Conservation (phyloP, 2,113 vertebrate species). For the Herpailurus yagouaroundi region DNA sequence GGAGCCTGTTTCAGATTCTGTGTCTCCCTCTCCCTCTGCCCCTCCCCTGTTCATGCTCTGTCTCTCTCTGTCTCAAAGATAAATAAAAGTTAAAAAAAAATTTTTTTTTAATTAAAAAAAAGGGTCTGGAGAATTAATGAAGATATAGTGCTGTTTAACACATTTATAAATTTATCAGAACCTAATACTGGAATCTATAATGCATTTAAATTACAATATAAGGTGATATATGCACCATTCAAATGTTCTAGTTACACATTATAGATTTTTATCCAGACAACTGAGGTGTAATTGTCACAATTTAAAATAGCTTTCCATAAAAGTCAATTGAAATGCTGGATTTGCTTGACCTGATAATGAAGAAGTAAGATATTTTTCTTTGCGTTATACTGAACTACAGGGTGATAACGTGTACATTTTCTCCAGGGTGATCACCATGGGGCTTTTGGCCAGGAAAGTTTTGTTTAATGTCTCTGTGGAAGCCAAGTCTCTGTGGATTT, state of each 20-base stretch:
- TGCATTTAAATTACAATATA: constrained; percentile 26
- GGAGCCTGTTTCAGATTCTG: no score
- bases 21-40: no score
- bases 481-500: constrained; percentile 19
- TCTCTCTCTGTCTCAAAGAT: no score
- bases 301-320: constrained; percentile 60
- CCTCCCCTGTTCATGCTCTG: no score
- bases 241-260: background rate
- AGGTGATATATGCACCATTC: background rate
- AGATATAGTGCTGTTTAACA: background rate
- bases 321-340: background rate
- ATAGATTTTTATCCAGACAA: constrained; percentile 41
- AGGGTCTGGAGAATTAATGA: constrained; percentile 34
- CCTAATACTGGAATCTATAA: background rate
- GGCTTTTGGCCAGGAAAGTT: background rate
- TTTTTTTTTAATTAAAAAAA: background rate
- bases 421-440: background rate
- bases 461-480: background rate
- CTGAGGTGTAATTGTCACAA: constrained; percentile 11
- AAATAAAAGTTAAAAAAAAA: no score
- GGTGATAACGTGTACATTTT: background rate
- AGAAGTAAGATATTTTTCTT: background rate
- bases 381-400: background rate
- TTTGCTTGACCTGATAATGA: constrained; percentile 24
- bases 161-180: constrained; percentile 19